These are phyloP conservation scores for Cerceris rybyensis DNA, from an alignment of 2,888 invertebrate species.

Conservation along the genomic window DNA sequence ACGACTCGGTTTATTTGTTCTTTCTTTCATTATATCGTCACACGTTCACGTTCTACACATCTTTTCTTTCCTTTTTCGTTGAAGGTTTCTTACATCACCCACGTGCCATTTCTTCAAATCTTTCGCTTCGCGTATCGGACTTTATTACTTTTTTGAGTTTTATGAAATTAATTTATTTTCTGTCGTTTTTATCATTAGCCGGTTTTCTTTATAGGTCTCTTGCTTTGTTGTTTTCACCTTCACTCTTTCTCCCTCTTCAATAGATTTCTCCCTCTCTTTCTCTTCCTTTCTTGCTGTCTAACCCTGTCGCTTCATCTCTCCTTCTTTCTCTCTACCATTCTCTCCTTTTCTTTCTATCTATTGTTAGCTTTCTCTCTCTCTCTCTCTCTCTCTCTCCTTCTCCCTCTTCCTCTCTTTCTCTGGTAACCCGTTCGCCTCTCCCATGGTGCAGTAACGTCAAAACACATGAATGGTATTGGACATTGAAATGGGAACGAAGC, in stretches of 20 bases:
- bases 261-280: not conserved
- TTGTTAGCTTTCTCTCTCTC: slow-evolving; percentile 4
- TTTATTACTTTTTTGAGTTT: too few relatives aligned
- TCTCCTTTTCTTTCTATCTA: slow-evolving; percentile 7
- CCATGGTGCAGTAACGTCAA: slow-evolving; percentile 42
- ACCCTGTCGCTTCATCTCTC: not conserved
- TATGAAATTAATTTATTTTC: too few relatives aligned
- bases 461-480: slow-evolving; percentile 52
- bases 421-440: slow-evolving; percentile 9
- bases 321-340: not conserved
- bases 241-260: too few relatives aligned
- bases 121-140: too few relatives aligned
- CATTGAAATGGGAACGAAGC: slow-evolving; percentile 51
- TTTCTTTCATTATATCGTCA: not conserved
- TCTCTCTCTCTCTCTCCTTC: not conserved
- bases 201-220: too few relatives aligned
- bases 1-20: too few relatives aligned
- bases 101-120: too few relatives aligned
- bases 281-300: not conserved
- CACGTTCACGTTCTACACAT: not conserved
- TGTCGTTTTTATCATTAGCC: too few relatives aligned
- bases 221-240: too few relatives aligned
- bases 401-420: not conserved
- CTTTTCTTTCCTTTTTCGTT: too few relatives aligned
- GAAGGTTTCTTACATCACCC: too few relatives aligned